Base-by-base conservation (phyloP, 2,888 invertebrate species). In the Lepas anatifera region DNA sequence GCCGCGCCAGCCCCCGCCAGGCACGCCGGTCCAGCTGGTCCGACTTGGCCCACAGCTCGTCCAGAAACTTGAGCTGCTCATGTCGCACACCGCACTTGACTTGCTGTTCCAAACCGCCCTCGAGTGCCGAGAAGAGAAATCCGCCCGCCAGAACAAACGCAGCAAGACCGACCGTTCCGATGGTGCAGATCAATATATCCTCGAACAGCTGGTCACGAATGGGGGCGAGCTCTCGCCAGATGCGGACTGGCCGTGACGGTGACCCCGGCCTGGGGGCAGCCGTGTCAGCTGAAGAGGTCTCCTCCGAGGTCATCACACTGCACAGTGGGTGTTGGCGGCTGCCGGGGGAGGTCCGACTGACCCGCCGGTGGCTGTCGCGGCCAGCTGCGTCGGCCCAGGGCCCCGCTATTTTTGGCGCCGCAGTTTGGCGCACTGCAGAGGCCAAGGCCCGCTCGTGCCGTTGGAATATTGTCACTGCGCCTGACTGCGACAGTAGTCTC, bases 51-150 rank as follows among this genome's bases (percentile, higher is more conserved):
- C 93, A 92, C 58, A 95, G 83, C 72, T 85, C 84, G 76, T 92
- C 92, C 71, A 94, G 86, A 75, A 94, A 92, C 79, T 91, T 90
- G 8, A 93, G 83, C 77, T 92, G 92, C 0, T 93, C 90, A 76
- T 89, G 84, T 76, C 92, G 90, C 63, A 92, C 90, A 13, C 91
- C 90, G 77, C 92, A 92, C 81, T 94, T 94, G 80, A 64, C 35
- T 25, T 39, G 25, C 37, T 64, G 37, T 39, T 64, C 64, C 39
- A 91, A 94, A 78, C 97, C 97, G 35, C 82, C 98, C 75, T 92
- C 95, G 78, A 97, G 97, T 80, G 94, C 95, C 11, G 94, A 95
- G 58, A 94, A 95, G 80, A 85, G 96, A 73, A 96, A 96, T 27
- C 95, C 96, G 0, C 86, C 86, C 25, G 39, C 35, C 39, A 64